Percentiles rank a stretch among this genome's conserved stretches.
phyloP scores from a whole-genome alignment of 2,888 invertebrate genomes.

The Coecobrya sp. region DNA sequence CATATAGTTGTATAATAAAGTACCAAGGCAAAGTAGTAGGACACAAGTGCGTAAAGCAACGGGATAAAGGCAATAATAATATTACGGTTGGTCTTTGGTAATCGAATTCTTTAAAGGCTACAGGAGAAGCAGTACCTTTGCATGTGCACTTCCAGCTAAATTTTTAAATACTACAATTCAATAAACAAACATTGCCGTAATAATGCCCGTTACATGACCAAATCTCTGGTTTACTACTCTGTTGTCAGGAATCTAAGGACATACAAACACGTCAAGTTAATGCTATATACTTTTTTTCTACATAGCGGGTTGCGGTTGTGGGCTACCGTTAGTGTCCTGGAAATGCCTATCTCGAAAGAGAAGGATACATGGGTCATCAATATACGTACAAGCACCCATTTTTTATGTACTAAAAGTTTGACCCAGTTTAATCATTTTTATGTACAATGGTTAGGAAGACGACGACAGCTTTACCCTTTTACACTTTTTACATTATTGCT shows the following conservation, averaged over 20 bases:
- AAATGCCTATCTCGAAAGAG: neutral
- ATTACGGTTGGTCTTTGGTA: neutral
- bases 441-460: neutral
- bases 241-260: neutral
- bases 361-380: neutral
- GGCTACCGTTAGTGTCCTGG: slow-evolving; percentile 71
- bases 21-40: neutral
- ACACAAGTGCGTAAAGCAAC: neutral
- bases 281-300: neutral
- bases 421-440: slow-evolving; percentile 24
- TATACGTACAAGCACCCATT: slow-evolving; percentile 16
- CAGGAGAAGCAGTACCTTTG: too few species aligned
- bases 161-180: neutral
- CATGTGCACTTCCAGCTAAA: too few species aligned
- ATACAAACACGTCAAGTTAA: neutral
- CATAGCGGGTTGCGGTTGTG: slow-evolving; percentile 73
- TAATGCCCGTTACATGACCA: neutral
- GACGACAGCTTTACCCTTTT: slow-evolving; percentile 1
- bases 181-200: neutral
- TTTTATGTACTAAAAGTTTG: slow-evolving; percentile 43
- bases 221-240: neutral
- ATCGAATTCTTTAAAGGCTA: too few species aligned
- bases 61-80: neutral
- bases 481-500: neutral
- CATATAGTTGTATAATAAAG: too few species aligned